Evolutionary conservation across 1,140 invertebrate species (phyloP).

Genomic region (Zaprionus taronus): DNA sequence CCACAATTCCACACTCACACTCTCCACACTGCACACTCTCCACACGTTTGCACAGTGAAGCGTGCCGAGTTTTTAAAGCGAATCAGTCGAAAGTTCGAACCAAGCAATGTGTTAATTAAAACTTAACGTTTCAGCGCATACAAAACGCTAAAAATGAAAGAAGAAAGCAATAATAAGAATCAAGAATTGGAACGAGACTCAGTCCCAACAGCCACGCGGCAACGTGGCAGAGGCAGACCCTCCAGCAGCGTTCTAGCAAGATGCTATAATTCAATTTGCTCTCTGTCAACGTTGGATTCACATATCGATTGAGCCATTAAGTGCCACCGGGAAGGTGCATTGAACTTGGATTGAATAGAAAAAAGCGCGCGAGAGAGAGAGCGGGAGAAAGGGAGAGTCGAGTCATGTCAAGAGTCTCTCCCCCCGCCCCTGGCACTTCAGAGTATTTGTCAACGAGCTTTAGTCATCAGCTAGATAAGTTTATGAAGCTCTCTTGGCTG

Average conservation of each 20-base stretch:
- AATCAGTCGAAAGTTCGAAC: conserved; percentile 45
- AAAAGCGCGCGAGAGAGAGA: neutral
- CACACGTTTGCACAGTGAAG: conserved; percentile 63
- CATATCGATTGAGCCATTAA: conserved; percentile 48
- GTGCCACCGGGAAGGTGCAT: conserved; percentile 48
- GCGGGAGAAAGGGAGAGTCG: neutral
- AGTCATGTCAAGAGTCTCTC: neutral
- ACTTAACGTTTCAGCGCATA: conserved; percentile 70
- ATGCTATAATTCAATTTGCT: conserved; percentile 74
- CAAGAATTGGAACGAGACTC: conserved; percentile 13
- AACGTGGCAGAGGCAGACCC: neutral
- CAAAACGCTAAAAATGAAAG: conserved; percentile 20
- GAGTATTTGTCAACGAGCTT: neutral
- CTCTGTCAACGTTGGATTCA: conserved; percentile 49
- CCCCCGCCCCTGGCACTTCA: neutral
- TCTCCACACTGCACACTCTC: neutral
- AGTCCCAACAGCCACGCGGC: neutral
- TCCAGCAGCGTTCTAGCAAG: conserved; percentile 12
- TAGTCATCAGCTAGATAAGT: neutral
- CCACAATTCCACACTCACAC: neutral
- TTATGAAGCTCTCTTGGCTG: neutral
- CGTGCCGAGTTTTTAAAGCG: conserved; percentile 52
- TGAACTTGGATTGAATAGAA: conserved; percentile 45
- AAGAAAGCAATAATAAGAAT: conserved; percentile 17
- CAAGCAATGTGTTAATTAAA: conserved; percentile 76